These are phyloP conservation scores for Nymphicus hollandicus DNA, from an alignment of 2,113 vertebrate species.

Conservation along the genomic window DNA sequence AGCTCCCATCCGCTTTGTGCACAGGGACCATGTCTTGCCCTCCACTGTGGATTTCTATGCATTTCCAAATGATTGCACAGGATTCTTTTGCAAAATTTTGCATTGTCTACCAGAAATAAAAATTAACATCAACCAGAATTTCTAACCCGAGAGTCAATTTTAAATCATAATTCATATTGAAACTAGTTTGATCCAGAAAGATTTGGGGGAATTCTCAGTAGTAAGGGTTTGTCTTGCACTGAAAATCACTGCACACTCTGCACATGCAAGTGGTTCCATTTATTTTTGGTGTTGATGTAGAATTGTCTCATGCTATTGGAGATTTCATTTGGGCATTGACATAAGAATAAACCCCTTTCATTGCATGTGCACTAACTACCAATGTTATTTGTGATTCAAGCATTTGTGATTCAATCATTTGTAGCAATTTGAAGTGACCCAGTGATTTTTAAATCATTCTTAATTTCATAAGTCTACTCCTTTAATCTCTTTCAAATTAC, in stretches of 20 bases:
- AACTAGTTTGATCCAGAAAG: slow-evolving; percentile 65
- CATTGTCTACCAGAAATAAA: slow-evolving; percentile 27
- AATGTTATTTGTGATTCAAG: not conserved
- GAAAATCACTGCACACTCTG: not conserved
- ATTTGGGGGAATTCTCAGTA: slow-evolving; percentile 31
- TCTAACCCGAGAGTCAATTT: slow-evolving; percentile 47
- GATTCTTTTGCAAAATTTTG: slow-evolving; percentile 12
- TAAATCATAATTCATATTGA: slow-evolving; percentile 57
- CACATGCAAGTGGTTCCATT: not conserved
- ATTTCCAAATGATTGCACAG: slow-evolving; percentile 12
- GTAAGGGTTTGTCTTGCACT: slow-evolving; percentile 32
- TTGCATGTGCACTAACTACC: not conserved
- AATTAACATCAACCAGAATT: slow-evolving; percentile 66
- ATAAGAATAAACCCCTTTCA: not conserved
- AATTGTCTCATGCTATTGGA: not conserved
- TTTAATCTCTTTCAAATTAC: slow-evolving; percentile 70
- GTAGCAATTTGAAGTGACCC: slow-evolving; percentile 5
- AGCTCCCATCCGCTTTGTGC: not conserved
- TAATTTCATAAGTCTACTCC: slow-evolving; percentile 64
- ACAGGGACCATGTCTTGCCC: not conserved
- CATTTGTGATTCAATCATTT: slow-evolving; percentile 22
- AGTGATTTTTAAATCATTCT: slow-evolving; percentile 62
- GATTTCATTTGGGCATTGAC: not conserved
- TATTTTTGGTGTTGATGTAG: not conserved
- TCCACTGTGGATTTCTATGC: not conserved